Evolutionary conservation across 1,140 invertebrate genomes (phyloP), one percentile per base, ranked within the genome.

Genomic region (Nasonia giraulti): DNA sequence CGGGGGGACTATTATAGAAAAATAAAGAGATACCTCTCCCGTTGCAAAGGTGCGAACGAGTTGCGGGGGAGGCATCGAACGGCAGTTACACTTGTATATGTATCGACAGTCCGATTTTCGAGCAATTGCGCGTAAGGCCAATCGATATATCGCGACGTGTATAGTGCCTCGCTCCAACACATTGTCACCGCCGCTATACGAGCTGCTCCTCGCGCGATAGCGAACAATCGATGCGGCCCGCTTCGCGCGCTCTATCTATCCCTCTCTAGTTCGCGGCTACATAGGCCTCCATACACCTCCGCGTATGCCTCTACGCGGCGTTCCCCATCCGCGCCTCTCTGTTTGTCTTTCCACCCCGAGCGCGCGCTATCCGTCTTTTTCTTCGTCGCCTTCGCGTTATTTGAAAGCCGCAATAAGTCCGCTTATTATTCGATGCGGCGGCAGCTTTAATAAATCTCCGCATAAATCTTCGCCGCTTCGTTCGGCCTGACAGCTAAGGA

Each of bases 151-250:
- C 2, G 74, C 40, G 44, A 47, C 7, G 0, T 44, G 4, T 44
- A 23, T 33, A 47, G 8, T 11, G 44, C n/a, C 68, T 71, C 68
- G 8, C 68, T 62, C 68, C 2, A 27, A n/a, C 68, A 17, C 68
- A 71, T 71, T 71, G 68, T 71, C 68, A 33, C 66, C 27, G 68
- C 7, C 7, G 10, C 40, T 7, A 23, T 23, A 62, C 55, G 10
- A 27, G 68, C 68, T 7, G 23, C 68, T 71, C 68, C 68, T 71
- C 68, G 17, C 23, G 27, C 68, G 68, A 71, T 71, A 71, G 68
- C 68, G 68, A 71, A 71, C 68, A 71, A 71, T 71, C 68, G 68
- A 71, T 71, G 68, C 68, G 68, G 68, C 31, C 68, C 23, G 68
- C 68, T 33, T 62, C 50, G 50, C 50, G 50, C 20, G n/a, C 20